Percentiles rank a stretch among this genome's conserved stretches.
These are phyloP conservation scores for Melanargia galathea DNA, from an alignment of 2,888 invertebrate species.

Conservation along the genomic window DNA sequence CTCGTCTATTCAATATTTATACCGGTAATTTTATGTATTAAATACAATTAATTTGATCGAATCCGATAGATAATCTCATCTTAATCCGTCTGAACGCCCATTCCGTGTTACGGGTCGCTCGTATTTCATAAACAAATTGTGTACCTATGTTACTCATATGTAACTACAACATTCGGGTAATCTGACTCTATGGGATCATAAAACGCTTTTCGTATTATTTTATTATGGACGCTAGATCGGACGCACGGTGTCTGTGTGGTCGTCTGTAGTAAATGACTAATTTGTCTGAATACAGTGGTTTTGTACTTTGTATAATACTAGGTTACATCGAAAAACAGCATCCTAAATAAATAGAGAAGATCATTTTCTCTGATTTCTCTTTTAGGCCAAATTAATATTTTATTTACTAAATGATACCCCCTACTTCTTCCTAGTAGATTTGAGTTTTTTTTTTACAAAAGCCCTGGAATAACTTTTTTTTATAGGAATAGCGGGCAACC, in stretches of 20 bases:
- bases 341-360: neutral
- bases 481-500: too few relatives aligned
- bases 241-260: conserved; percentile 27
- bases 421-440: too few relatives aligned
- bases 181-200: conserved; percentile 33
- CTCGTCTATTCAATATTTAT: conserved; percentile 3
- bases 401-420: too few relatives aligned
- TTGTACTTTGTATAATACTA: conserved; percentile 3
- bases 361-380: neutral
- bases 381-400: too few relatives aligned
- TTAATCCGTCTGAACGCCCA: conserved; percentile 16
- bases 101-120: conserved; percentile 19
- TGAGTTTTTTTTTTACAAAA: too few relatives aligned
- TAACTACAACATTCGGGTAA: conserved; percentile 33
- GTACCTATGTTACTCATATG: conserved; percentile 18
- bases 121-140: conserved; percentile 34
- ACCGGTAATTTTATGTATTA: conserved; percentile 9
- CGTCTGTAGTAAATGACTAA: conserved; percentile 12
- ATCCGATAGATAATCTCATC: conserved; percentile 19
- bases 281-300: conserved; percentile 12
- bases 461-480: too few relatives aligned
- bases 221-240: conserved; percentile 31
- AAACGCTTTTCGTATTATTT: conserved; percentile 37
- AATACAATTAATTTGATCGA: conserved; percentile 18
- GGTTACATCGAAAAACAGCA: neutral